A percentile compares a stretch with the other conserved stretches of the same genome.
Conservation (phyloP, 1,140 invertebrate genomes). For the Pristionchus pacificus region DNA sequence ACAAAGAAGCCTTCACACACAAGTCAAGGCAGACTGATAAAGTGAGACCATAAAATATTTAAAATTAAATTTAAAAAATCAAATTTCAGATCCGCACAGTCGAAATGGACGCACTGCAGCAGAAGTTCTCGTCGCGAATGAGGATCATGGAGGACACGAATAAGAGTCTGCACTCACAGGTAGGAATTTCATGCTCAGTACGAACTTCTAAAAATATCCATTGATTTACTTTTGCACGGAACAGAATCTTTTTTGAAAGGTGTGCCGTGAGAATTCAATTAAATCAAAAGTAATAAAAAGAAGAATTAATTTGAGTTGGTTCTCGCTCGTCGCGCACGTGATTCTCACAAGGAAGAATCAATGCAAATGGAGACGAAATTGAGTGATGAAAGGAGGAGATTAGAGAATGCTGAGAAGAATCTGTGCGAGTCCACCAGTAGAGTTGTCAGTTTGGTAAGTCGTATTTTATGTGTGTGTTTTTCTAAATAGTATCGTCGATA, state of each 20-base stretch:
- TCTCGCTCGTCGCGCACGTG: constrained; percentile 48
- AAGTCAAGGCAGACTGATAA: constrained; percentile 51
- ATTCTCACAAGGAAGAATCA: constrained; percentile 37
- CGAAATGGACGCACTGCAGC: constrained; percentile 50
- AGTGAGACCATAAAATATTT: constrained; percentile 1
- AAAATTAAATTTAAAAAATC: constrained; percentile 1
- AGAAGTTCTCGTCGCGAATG: constrained; percentile 50
- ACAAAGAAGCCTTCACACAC: constrained; percentile 44
- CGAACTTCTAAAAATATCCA: too few species aligned
- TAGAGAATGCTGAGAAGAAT: constrained; percentile 41
- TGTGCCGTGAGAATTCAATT: too few species aligned
- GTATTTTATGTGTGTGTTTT: too few species aligned
- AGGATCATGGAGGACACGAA: constrained; percentile 54
- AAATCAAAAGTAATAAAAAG: too few species aligned
- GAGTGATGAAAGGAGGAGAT: constrained; percentile 38
- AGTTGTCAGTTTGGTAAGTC: constrained; percentile 32
- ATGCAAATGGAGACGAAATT: constrained; percentile 39
- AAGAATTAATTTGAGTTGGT: constrained; percentile 43
- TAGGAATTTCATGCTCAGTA: constrained; percentile 13
- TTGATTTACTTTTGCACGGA: too few species aligned
- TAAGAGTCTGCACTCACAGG: constrained; percentile 50
- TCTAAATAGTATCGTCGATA: too few species aligned
- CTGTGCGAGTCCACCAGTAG: constrained; percentile 22
- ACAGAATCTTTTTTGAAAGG: too few species aligned
- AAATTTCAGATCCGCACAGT: constrained; percentile 36